Conservation (phyloP, 2,113 vertebrate genomes). For the Hypomesus transpacificus region DNA sequence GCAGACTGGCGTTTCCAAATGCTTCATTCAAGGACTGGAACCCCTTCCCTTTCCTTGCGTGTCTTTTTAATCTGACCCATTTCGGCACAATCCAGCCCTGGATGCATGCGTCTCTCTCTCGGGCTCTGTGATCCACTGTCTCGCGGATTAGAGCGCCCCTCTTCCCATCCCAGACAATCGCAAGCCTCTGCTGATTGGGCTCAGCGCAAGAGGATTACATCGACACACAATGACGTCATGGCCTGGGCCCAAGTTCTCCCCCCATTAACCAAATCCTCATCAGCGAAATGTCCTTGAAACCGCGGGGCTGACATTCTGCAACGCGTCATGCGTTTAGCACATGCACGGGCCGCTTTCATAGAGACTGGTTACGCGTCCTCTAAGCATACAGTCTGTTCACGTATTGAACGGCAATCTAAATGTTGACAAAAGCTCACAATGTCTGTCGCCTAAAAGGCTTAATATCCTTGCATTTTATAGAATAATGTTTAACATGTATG, state of each 20-base stretch:
- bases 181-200: conserved; percentile 93
- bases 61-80: conserved; percentile 84
- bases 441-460: too few relatives aligned
- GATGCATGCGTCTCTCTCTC: conserved; percentile 60
- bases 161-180: conserved; percentile 84
- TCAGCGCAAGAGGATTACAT: conserved; percentile 96
- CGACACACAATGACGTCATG: conserved; percentile 98
- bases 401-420: conserved; percentile 7
- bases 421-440: too few relatives aligned
- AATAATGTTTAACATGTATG: too few relatives aligned
- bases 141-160: conserved; percentile 87
- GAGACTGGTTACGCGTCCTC: conserved; percentile 12
- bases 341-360: conserved; percentile 8
- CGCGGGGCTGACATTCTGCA: conserved; percentile 81
- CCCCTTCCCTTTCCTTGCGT: conserved; percentile 76
- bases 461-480: too few relatives aligned
- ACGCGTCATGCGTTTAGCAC: conserved; percentile 55
- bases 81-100: conserved; percentile 81
- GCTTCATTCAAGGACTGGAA: conserved; percentile 68
- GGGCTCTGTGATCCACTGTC: conserved; percentile 81
- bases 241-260: conserved; percentile 81
- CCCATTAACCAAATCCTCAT: conserved; percentile 96
- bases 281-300: conserved; percentile 98
- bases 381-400: conserved; percentile 1
- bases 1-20: conserved; percentile 60